Evolutionary conservation across 1,140 invertebrate species (phyloP).

Genomic region (Teleogryllus occipitalis): DNA sequence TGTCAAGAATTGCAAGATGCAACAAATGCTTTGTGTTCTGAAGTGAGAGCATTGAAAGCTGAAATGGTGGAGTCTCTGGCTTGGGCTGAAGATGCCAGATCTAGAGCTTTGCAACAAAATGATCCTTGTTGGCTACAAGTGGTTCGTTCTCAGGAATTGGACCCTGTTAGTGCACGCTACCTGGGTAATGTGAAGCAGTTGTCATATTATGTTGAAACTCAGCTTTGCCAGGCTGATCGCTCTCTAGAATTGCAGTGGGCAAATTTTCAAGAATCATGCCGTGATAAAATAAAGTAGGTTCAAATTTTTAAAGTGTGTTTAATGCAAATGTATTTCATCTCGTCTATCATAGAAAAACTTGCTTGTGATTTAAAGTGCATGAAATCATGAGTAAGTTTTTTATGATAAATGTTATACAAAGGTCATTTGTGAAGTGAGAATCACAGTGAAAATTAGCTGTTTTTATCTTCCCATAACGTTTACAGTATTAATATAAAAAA

Average conservation of each 20-base stretch:
- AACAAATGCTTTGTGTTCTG: slow-evolving; percentile 39
- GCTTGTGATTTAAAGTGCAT: too few relatives aligned
- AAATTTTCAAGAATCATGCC: slow-evolving; percentile 16
- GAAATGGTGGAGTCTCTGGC: slow-evolving; percentile 50
- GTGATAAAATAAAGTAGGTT: slow-evolving; percentile 11
- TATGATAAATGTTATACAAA: too few relatives aligned
- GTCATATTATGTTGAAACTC: slow-evolving; percentile 50
- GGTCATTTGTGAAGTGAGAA: too few relatives aligned
- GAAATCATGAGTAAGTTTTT: too few relatives aligned
- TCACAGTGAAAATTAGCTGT: too few relatives aligned
- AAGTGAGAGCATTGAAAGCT: slow-evolving; percentile 44
- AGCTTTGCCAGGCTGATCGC: slow-evolving; percentile 46
- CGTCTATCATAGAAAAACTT: too few relatives aligned
- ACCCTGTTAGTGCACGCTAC: slow-evolving; percentile 47
- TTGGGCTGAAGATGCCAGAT: slow-evolving; percentile 52
- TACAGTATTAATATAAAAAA: too few relatives aligned
- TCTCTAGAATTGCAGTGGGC: slow-evolving; percentile 52
- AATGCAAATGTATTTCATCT: too few relatives aligned
- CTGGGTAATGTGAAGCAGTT: slow-evolving; percentile 47
- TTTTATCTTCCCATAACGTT: too few relatives aligned
- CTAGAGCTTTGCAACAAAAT: slow-evolving; percentile 36
- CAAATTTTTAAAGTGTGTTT: too few relatives aligned
- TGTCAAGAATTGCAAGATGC: slow-evolving; percentile 44
- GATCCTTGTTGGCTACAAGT: slow-evolving; percentile 47
- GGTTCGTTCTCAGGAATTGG: slow-evolving; percentile 42